These are phyloP conservation scores for Steinernema carpocapsae DNA, from an alignment of 2,888 invertebrate species.

Conservation along the genomic window DNA sequence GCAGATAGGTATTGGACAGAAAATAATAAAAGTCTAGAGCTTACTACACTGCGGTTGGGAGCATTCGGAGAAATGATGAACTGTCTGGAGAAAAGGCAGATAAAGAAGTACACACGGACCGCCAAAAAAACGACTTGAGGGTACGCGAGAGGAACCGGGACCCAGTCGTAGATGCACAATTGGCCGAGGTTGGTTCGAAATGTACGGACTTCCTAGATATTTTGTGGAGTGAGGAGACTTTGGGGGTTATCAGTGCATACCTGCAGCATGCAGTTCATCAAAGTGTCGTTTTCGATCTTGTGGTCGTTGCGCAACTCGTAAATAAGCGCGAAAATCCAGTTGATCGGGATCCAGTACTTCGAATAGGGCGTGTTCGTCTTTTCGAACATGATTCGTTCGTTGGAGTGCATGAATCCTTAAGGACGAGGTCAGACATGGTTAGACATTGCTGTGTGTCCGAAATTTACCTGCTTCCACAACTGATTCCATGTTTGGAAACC, in stretches of 20 bases:
- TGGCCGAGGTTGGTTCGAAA: constrained; percentile 48
- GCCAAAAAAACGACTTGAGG: constrained; percentile 62
- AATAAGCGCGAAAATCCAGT: constrained; percentile 58
- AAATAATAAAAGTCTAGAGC: too few species aligned
- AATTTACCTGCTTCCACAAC: constrained; percentile 49
- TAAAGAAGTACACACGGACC: constrained; percentile 60
- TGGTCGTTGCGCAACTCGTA: constrained; percentile 45
- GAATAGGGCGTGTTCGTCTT: constrained; percentile 50
- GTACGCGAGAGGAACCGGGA: constrained; percentile 60
- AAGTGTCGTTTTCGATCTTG: constrained; percentile 49
- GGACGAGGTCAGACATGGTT: neutral
- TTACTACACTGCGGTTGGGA: constrained; percentile 13
- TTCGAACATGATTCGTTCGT: constrained; percentile 51
- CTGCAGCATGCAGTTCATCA: constrained; percentile 28
- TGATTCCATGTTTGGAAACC: constrained; percentile 53
- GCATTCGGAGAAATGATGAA: constrained; percentile 40
- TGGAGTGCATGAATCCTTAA: constrained; percentile 47
- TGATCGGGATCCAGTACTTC: constrained; percentile 63
- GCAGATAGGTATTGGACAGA: too few species aligned
- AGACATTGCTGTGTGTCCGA: too few species aligned
- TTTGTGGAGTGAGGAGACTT: neutral
- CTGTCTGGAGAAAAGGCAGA: constrained; percentile 59
- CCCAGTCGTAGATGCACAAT: constrained; percentile 55
- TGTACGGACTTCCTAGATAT: constrained; percentile 46
- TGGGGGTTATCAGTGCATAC: too few species aligned